Evolutionary conservation across 2,888 invertebrate species (phyloP).

Genomic region (Tanaodytes sp.): DNA sequence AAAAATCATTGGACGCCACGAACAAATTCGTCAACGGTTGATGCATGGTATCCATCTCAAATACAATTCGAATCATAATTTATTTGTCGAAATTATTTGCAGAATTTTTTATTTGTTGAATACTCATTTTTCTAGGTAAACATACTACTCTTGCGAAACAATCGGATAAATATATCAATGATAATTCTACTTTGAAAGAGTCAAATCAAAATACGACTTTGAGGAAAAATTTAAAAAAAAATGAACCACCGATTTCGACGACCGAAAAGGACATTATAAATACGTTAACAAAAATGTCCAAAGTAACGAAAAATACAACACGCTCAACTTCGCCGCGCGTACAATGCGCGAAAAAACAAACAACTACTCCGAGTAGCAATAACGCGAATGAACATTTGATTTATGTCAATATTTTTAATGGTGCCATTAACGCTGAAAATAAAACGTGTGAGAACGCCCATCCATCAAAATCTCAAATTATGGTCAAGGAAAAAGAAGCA

Average conservation of each 20-base stretch:
- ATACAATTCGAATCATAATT: too few species aligned
- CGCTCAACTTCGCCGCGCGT: not conserved
- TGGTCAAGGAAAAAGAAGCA: too few species aligned
- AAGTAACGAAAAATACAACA: not conserved
- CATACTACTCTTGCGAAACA: too few species aligned
- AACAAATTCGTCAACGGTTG: not conserved
- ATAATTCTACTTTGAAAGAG: too few species aligned
- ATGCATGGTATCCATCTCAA: too few species aligned
- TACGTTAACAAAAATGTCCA: conserved; percentile 4
- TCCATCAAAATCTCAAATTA: not conserved
- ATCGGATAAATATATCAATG: too few species aligned
- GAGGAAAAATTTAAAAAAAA: conserved; percentile 17
- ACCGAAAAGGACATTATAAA: not conserved
- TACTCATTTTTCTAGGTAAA: too few species aligned
- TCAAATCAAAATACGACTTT: too few species aligned
- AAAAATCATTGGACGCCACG: too few species aligned
- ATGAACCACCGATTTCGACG: conserved; percentile 17
- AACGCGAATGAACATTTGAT: conserved; percentile 12
- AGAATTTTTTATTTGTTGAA: too few species aligned
- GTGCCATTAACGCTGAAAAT: not conserved
- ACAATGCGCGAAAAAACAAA: not conserved
- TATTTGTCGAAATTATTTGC: too few species aligned
- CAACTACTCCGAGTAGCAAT: not conserved
- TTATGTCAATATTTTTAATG: conserved; percentile 30
- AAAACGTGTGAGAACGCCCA: conserved; percentile 35